phyloP scores from a whole-genome alignment of 2,797 vertebrate genomes.

The Poecilia gillii region DNA sequence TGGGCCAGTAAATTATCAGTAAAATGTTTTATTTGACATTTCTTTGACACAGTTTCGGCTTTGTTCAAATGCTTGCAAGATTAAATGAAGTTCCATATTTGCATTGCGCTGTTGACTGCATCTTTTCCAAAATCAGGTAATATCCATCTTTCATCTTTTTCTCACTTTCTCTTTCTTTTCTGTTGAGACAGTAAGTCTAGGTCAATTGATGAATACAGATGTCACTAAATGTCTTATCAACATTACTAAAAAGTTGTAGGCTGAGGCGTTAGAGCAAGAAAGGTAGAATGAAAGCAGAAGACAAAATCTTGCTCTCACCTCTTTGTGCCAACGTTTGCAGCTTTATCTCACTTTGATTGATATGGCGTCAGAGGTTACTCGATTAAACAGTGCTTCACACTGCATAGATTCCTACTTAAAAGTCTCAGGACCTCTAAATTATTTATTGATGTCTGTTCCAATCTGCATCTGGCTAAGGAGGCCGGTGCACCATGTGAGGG shows the following conservation, averaged over 20 bases:
- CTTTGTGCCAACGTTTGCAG: conserved; percentile 81
- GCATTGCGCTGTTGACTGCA: conserved; percentile 34
- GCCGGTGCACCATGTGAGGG: conserved; percentile 52
- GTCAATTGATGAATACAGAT: conserved; percentile 79
- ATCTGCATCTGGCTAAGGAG: conserved; percentile 86
- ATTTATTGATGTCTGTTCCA: conserved; percentile 97
- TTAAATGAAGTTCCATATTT: conserved; percentile 47
- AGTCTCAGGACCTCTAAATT: conserved; percentile 91
- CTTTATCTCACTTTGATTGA: conserved; percentile 81
- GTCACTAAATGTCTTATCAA: conserved; percentile 67
- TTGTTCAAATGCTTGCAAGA: conserved; percentile 34
- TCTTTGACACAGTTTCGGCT: conserved; percentile 45
- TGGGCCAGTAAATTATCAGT: conserved; percentile 50
- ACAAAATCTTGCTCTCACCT: conserved; percentile 23
- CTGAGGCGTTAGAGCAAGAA: conserved; percentile 34
- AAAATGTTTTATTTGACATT: conserved; percentile 53
- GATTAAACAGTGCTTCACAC: conserved; percentile 84
- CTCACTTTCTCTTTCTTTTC: conserved; percentile 5
- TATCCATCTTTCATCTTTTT: conserved; percentile 34
- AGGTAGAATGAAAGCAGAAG: conserved; percentile 48
- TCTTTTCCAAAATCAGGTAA: conserved; percentile 33
- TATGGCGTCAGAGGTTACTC: conserved; percentile 81
- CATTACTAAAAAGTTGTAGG: conserved; percentile 57
- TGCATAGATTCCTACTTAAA: conserved; percentile 94
- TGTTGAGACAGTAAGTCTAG: conserved; percentile 42